These are phyloP conservation scores for Elymnias hypermnestra DNA, from an alignment of 1,140 invertebrate species.

Conservation along the genomic window DNA sequence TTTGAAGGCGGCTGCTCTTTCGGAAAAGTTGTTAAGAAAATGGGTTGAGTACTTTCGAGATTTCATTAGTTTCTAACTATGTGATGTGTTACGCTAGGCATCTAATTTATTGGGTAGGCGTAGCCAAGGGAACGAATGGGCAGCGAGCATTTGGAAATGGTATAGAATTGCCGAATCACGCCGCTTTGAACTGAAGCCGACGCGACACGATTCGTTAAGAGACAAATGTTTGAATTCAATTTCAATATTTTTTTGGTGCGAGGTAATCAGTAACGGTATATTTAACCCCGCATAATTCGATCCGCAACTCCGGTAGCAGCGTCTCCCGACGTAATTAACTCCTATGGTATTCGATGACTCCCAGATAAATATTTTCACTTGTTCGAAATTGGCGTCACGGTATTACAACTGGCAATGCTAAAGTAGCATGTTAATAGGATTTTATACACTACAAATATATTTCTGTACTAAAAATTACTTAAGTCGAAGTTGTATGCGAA, in stretches of 20 bases:
- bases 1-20: conserved; percentile 73
- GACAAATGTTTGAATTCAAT: conserved; percentile 74
- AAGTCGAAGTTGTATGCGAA: too few relatives aligned
- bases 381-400: conserved; percentile 16
- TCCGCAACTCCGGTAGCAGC: conserved; percentile 42
- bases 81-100: conserved; percentile 61
- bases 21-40: conserved; percentile 75
- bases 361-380: neutral
- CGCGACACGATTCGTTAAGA: conserved; percentile 73
- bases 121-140: conserved; percentile 70
- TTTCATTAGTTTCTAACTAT: conserved; percentile 75
- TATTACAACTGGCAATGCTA: conserved; percentile 21
- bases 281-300: conserved; percentile 49
- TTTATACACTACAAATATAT: too few relatives aligned
- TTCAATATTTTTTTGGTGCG: conserved; percentile 53
- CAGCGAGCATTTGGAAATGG: conserved; percentile 69
- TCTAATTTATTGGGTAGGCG: conserved; percentile 73
- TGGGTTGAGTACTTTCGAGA: conserved; percentile 71
- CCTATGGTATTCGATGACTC: conserved; percentile 32
- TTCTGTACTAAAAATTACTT: too few relatives aligned
- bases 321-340: conserved; percentile 51
- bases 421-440: too few relatives aligned
- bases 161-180: conserved; percentile 69
- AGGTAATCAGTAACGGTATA: conserved; percentile 60
- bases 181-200: conserved; percentile 60